Conservation (phyloP, 2,888 invertebrate species). For the Yponomeuta plumbellus region DNA sequence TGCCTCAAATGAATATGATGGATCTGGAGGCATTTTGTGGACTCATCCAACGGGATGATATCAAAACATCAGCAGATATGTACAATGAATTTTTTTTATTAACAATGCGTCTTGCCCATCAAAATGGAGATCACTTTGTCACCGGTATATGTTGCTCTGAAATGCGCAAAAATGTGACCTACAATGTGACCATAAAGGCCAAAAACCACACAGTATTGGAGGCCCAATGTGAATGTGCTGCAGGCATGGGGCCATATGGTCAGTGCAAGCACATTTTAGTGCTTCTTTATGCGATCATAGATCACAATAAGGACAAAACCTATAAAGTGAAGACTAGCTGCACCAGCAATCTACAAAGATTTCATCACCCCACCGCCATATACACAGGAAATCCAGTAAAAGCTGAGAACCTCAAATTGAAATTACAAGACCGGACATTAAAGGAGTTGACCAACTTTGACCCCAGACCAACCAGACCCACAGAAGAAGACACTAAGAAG, state of each 20-base stretch:
- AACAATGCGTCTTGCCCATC: neutral
- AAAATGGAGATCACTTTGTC: neutral
- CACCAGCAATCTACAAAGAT: constrained; percentile 8
- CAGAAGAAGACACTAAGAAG: neutral
- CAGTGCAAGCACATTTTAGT: constrained; percentile 8
- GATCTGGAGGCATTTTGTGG: constrained; percentile 6
- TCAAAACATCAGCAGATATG: constrained; percentile 8
- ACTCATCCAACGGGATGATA: constrained; percentile 7
- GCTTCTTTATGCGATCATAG: neutral
- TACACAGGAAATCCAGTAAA: constrained; percentile 12
- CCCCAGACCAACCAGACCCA: neutral
- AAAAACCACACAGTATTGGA: constrained; percentile 5
- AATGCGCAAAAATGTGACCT: constrained; percentile 12
- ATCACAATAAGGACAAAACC: constrained; percentile 1
- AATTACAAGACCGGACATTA: constrained; percentile 8
- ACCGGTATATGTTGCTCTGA: constrained; percentile 8
- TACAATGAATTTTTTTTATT: constrained; percentile 10
- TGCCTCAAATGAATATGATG: neutral
- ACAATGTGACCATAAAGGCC: constrained; percentile 11
- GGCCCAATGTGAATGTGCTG: constrained; percentile 17
- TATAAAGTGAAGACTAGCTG: neutral
- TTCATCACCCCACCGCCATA: constrained; percentile 5
- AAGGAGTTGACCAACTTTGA: constrained; percentile 5
- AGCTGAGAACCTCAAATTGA: constrained; percentile 10
- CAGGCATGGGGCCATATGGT: constrained; percentile 13